Percentiles rank a stretch among this genome's conserved stretches.
Evolutionary conservation across 2,113 vertebrate genomes (phyloP).

Genomic region (Crotophaga sulcirostris): DNA sequence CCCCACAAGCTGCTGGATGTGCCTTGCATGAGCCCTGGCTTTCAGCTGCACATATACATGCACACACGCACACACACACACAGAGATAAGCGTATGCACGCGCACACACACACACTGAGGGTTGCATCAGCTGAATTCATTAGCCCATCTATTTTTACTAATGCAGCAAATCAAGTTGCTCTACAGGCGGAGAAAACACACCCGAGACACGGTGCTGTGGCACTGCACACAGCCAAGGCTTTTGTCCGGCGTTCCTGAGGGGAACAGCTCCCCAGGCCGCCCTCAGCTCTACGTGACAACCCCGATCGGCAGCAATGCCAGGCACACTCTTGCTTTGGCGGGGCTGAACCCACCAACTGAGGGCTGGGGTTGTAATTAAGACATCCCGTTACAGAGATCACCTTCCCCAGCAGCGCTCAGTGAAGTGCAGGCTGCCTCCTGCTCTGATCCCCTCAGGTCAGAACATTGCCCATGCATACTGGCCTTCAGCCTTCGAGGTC

Average conservation of each 20-base stretch:
- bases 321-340: neutral
- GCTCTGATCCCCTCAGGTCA: neutral
- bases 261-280: neutral
- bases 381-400: neutral
- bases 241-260: neutral
- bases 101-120: neutral
- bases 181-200: constrained; percentile 6
- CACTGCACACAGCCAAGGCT: neutral
- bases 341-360: neutral
- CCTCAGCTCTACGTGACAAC: rapidly evolving
- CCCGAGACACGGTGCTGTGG: neutral
- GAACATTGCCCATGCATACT: neutral
- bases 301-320: neutral
- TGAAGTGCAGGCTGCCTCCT: neutral
- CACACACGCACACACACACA: neutral
- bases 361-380: neutral
- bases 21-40: rapidly evolving
- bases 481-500: rapidly evolving
- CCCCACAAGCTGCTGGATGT: neutral
- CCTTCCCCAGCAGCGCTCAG: neutral
- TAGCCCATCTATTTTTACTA: constrained; percentile 56
- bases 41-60: neutral
- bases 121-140: constrained; percentile 69
- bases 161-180: constrained; percentile 65
- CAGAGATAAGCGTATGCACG: neutral